Percentiles rank a stretch among this genome's conserved stretches.
phyloP scores from a whole-genome alignment of 2,113 vertebrate genomes.

The Lepisosteus oculatus region DNA sequence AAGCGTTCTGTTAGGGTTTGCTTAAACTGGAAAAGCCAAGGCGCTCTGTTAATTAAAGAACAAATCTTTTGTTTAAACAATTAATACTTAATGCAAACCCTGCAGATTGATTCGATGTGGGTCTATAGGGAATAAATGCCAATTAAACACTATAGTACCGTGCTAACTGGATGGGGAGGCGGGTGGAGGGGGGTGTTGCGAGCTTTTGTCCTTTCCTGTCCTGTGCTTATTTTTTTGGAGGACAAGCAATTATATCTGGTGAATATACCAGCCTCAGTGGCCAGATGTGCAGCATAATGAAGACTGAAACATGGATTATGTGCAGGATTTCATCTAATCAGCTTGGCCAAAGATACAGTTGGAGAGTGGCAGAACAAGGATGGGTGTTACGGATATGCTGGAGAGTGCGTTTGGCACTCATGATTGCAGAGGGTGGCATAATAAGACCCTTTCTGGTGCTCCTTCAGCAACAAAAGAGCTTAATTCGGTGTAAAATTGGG shows the following conservation, averaged over 20 bases:
- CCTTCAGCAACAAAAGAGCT: slow-evolving; percentile 18
- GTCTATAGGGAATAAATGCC: too few relatives aligned
- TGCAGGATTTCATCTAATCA: slow-evolving; percentile 13
- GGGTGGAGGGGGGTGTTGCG: too few relatives aligned
- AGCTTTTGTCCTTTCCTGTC: neutral
- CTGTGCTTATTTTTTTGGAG: neutral
- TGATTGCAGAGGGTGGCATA: neutral
- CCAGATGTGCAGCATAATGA: neutral
- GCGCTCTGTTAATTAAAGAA: too few relatives aligned
- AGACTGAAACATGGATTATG: neutral
- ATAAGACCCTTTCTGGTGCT: neutral
- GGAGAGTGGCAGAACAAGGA: slow-evolving; percentile 15
- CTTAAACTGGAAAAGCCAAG: too few relatives aligned
- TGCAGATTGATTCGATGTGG: too few relatives aligned
- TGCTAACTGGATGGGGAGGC: too few relatives aligned
- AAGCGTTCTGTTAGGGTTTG: too few relatives aligned
- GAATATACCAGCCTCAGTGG: slow-evolving; percentile 3
- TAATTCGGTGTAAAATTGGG: slow-evolving; percentile 36
- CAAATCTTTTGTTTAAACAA: too few relatives aligned
- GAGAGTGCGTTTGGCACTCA: neutral
- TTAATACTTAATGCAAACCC: too few relatives aligned
- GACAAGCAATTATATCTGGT: slow-evolving; percentile 12
- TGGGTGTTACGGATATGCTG: neutral
- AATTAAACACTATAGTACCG: too few relatives aligned
- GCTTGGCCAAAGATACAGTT: slow-evolving; percentile 12